Evolutionary conservation across 92 coral and sea anemone genomes (phyloP), one percentile per base, ranked within the genome.

Genomic region (Phenganax stokvisi): DNA sequence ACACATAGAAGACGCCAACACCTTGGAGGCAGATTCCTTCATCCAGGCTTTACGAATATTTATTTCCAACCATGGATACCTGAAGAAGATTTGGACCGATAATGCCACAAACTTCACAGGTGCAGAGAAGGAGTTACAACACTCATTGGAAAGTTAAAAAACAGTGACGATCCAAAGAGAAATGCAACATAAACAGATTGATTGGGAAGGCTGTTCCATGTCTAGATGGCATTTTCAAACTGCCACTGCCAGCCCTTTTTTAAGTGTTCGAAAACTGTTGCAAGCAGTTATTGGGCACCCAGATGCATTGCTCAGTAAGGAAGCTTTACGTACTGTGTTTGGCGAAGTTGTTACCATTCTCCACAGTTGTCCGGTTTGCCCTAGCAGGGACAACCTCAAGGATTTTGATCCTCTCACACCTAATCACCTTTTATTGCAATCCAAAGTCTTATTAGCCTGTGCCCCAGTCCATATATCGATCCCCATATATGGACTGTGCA

Each of bases 361-460:
- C 37, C 85, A 89, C 90, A 84, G 86, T 25, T 85, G 88, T n/a
- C 89, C 88, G 47, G 73, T 89, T 54, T 83, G 88, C 59, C 82
- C 88, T 17, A 81, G 67, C 80, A 86, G 86, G 54, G 89, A 89
- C 1, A 87, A 89, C 60, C 89, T 87, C 30, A 86, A 65, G 55
- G 90, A 89, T 76, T 74, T 56, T 56, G 89, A 89, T 69, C 84
- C 92, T 54, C 74, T 89, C 9, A 89, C 92, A 3, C 90, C 88
- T 8, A 87, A 81, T 37, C 89, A 89, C 73, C 72, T 89, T 12
- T 75, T 89, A 56, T 81, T 83, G 31, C 92, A 89, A 75, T 84
- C 88, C 57, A 78, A 81, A 71, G 74, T 74, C 57, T 25, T 85
- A n/a, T 88, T 37, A 37, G 47, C 47, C 47, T 37, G 47, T 37